A percentile compares a stretch with the other conserved stretches of the same genome.
Conservation (phyloP, 2,113 vertebrate genomes). For the Chlorodrepanis virens region DNA sequence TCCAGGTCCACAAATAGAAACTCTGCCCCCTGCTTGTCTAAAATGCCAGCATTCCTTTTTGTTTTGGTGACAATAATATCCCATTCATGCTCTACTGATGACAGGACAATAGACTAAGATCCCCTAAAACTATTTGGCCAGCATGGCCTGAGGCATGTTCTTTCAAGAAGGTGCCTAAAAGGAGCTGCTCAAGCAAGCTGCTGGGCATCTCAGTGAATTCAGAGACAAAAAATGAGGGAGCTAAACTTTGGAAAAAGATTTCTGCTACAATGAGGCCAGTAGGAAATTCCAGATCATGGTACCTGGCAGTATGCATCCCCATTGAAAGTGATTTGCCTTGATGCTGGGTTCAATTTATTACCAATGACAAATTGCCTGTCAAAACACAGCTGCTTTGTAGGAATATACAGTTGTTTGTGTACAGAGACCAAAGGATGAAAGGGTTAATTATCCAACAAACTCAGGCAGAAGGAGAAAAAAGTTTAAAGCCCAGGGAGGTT, state of each 20-base stretch:
- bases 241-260: neutral
- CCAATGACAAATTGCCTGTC: slow-evolving; percentile 11
- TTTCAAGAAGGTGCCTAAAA: neutral
- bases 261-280: neutral
- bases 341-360: neutral
- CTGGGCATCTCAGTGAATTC: neutral
- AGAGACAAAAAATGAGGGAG: neutral
- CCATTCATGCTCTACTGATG: neutral
- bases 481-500: slow-evolving; percentile 60
- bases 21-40: neutral
- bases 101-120: neutral
- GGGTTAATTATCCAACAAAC: slow-evolving; percentile 65
- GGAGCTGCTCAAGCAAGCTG: neutral
- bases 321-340: neutral
- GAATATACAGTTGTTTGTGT: slow-evolving; percentile 41
- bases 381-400: neutral
- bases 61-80: neutral
- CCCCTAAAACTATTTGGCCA: neutral
- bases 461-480: slow-evolving; percentile 32
- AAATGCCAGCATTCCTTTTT: neutral
- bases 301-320: neutral
- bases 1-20: neutral
- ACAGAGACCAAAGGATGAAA: slow-evolving; percentile 10
- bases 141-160: neutral
- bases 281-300: neutral